Base-by-base conservation (phyloP, 2,888 invertebrate genomes). In the Eristalinus aeneus region DNA sequence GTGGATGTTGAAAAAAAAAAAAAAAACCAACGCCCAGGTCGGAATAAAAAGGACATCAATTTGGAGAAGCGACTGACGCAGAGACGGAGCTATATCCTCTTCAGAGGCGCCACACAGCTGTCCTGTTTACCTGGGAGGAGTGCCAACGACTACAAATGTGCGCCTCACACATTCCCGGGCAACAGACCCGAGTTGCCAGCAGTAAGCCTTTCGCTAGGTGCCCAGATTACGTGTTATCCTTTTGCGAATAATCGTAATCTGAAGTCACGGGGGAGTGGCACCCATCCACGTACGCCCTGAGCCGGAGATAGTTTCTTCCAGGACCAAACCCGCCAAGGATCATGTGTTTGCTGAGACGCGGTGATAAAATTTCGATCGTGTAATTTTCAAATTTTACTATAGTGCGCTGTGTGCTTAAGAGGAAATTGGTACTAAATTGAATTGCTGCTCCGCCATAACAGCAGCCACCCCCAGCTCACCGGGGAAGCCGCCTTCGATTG, bases 291-390 rank as follows among this genome's bases (percentile, higher is more conserved):
- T 77, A 64, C 64, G 77, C 20, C 60, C 12, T 4, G 53, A 23
- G 63, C n/a, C 39, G 53, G 16, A 53, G 77, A 46, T 53, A 53
- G 65, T 12, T 58, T 65, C n/a, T 46, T 58, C 60, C 12, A 60
- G 12, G 11, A 11, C 4, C 8, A 1, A 16, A 16, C 46, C 1
- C n/a, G 12, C n/a, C n/a, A n/a, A 4, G 46, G 46, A 46, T 46
- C 56, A 8, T 54, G 11, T 11, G 11, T 11, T 31, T 1, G 63
- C 77, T 64, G 77, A 56, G 22, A 34, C 1, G 63, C 68, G 68
- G 73, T 36, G 56, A 83, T 83, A 69, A 83, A 83, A 78, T 46
- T 69, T 78, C 83, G 64, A 64, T 83, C 74, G 56, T 74, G 53
- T 69, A 64, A 64, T 78, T 74, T 69, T 22, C 69, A 78, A 74